A percentile compares a stretch with the other conserved stretches of the same genome.
These are phyloP conservation scores for Papilio polytes DNA, from an alignment of 1,140 invertebrate species.

Conservation along the genomic window DNA sequence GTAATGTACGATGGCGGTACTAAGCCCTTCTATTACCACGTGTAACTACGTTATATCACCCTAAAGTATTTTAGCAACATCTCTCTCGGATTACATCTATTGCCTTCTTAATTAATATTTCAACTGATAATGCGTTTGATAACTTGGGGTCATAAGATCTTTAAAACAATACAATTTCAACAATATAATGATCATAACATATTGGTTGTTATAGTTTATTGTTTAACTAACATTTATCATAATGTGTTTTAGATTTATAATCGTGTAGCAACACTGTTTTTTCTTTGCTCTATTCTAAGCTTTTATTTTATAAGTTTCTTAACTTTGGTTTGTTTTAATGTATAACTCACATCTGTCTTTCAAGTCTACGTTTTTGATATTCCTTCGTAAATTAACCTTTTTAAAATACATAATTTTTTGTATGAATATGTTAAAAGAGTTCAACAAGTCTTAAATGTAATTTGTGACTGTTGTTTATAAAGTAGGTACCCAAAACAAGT, in stretches of 20 bases:
- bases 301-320: not conserved
- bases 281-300: not conserved
- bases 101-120: conserved; percentile 28
- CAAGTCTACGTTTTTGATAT: too few relatives aligned
- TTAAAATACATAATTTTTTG: too few relatives aligned
- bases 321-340: too few relatives aligned
- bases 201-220: not conserved
- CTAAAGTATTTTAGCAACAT: conserved; percentile 39
- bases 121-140: conserved; percentile 28
- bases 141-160: not conserved
- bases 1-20: conserved; percentile 67
- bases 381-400: too few relatives aligned
- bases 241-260: too few relatives aligned
- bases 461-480: not conserved
- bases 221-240: not conserved
- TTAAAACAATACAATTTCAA: not conserved
- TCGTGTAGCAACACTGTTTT: too few relatives aligned
- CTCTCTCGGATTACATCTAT: conserved; percentile 10
- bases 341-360: too few relatives aligned
- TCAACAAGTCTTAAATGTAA: too few relatives aligned
- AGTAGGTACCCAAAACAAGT: not conserved
- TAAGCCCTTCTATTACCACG: conserved; percentile 44
- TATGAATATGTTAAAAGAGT: too few relatives aligned
- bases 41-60: conserved; percentile 43
- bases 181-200: not conserved